A percentile compares a stretch with the other conserved stretches of the same genome.
Evolutionary conservation across 2,797 vertebrate species (phyloP).

Genomic region (Meda fulgida): DNA sequence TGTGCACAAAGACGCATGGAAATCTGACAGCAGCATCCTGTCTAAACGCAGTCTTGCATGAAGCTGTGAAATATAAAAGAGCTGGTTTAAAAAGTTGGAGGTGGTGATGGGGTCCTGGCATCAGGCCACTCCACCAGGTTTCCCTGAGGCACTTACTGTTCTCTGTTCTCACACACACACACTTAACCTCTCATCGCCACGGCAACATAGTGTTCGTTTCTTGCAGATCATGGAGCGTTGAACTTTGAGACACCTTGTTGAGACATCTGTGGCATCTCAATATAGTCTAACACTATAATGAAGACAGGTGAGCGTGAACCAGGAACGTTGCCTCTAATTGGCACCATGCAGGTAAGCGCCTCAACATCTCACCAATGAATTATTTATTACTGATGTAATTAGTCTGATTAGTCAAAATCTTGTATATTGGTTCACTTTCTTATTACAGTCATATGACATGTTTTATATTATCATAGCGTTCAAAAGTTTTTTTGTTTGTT

Average conservation of each 20-base stretch:
- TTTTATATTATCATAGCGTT: neutral
- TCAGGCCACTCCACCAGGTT: conserved; percentile 3
- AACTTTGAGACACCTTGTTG: conserved; percentile 53
- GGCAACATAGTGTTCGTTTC: conserved; percentile 31
- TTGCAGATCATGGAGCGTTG: conserved; percentile 29
- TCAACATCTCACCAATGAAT: conserved; percentile 31
- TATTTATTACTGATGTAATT: conserved; percentile 30
- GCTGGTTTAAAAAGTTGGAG: conserved; percentile 34
- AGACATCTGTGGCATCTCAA: conserved; percentile 45
- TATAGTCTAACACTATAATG: conserved; percentile 28
- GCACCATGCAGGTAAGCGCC: conserved; percentile 53
- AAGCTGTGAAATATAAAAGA: conserved; percentile 42
- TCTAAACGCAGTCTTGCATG: conserved; percentile 48
- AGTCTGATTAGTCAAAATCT: neutral
- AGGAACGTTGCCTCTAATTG: conserved; percentile 53
- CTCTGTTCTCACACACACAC: conserved; percentile 11
- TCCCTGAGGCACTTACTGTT: conserved; percentile 21
- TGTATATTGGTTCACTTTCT: neutral
- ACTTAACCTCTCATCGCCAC: conserved; percentile 19
- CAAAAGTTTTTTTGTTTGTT: neutral
- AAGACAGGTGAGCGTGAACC: conserved; percentile 48
- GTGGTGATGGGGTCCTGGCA: conserved; percentile 29
- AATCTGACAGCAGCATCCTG: conserved; percentile 35
- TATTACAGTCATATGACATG: neutral
- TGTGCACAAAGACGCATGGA: conserved; percentile 34